These are phyloP conservation scores for Mionectes olivaceus DNA, from an alignment of 2,797 vertebrate species.

Conservation along the genomic window DNA sequence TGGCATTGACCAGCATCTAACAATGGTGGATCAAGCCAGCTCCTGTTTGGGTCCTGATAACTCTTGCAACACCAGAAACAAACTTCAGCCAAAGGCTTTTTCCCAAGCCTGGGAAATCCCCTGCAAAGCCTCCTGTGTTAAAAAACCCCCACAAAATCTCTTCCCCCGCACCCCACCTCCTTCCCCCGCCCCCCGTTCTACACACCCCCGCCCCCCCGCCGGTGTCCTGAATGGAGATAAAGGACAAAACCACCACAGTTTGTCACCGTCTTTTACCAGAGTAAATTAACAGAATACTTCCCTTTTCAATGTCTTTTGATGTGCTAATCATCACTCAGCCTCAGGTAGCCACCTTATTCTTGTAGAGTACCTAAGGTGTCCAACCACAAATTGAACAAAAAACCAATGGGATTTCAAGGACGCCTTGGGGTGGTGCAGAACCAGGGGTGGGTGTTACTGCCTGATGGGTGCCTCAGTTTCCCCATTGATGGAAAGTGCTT, in stretches of 20 bases:
- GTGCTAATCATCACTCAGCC: background rate
- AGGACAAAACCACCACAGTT: background rate
- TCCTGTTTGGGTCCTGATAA: background rate
- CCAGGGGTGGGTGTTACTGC: background rate
- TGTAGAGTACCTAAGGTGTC: background rate
- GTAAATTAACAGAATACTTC: constrained; percentile 5
- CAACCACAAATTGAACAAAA: background rate
- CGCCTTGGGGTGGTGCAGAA: background rate
- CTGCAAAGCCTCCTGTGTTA: background rate
- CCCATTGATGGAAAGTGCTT: background rate
- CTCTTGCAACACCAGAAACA: background rate
- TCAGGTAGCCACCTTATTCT: background rate
- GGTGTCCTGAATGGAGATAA: background rate
- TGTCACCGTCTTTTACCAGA: background rate
- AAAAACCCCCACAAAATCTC: background rate
- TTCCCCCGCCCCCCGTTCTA: no score
- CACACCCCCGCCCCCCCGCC: no score
- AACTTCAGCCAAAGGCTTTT: background rate
- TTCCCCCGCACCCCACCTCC: background rate
- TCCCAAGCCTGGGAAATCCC: background rate
- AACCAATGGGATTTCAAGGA: background rate
- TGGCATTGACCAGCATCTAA: background rate
- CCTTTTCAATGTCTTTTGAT: constrained; percentile 17
- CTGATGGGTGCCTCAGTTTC: background rate
- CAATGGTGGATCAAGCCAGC: background rate